Evolutionary conservation across 2,113 vertebrate species (phyloP), one percentile per base, ranked within the genome.

Genomic region (Charadrius vociferus): DNA sequence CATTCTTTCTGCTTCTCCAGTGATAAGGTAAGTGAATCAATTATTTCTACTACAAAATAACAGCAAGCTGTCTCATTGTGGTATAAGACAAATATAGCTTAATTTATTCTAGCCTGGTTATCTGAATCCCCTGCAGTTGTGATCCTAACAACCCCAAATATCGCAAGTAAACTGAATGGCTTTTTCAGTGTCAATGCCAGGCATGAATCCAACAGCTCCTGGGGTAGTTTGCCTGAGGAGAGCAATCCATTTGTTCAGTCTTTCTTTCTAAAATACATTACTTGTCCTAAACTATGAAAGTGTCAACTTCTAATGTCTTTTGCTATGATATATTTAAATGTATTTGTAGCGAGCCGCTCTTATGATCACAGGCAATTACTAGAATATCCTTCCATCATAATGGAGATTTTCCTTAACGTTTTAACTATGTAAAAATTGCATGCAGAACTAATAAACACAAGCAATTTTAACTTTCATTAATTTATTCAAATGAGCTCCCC

Each of bases 301-400:
- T 16, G 22, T 61, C 68, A 89, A 17, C 49, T 93, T 87, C 34
- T 79, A 68, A 68, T 61, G 23, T 41, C 37, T 87, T 72, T 45
- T 3, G 2, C 53, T 82, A 16, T 24, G 13, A 93, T 81, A 20
- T 81, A 83, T 49, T 83, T 75, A 88, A 82, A 85, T 21, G 22
- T 45, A 85, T 89, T 88, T 85, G 39, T 72, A 93, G 66, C 1
- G 4, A 94, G 30, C 58, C 9, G 6, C 45, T 27, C 36, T 72
- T 94, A 68, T 9, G 89, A 72, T 87, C 80, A 61, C 52, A 95
- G 29, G 41, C 45, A 95, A 79, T 93, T 92, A 90, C 47, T 73
- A 62, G 26, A 81, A 71, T 62, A 73, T 74, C 52, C 61, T 90
- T 93, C 52, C 19, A 70, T 37, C 47, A 71, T 22, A 90, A 83